Conservation (phyloP, 1,140 invertebrate genomes). For the Spodoptera litura region DNA sequence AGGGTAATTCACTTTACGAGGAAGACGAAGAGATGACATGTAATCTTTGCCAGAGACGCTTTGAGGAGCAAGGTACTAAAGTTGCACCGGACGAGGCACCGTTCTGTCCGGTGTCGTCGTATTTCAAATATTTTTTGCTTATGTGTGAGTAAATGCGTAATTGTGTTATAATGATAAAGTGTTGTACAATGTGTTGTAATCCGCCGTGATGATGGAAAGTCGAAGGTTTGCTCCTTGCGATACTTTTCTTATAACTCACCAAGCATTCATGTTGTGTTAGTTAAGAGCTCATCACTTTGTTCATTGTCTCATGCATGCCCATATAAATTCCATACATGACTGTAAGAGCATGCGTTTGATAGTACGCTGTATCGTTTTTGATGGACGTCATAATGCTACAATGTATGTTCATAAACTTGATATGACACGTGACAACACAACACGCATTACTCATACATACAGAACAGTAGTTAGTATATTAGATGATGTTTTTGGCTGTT, state of each 20-base stretch:
- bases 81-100: slow-evolving; percentile 72
- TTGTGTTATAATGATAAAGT: slow-evolving; percentile 70
- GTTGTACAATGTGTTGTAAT: slow-evolving; percentile 52
- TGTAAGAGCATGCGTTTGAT: slow-evolving; percentile 72
- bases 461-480: slow-evolving; percentile 71
- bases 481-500: slow-evolving; percentile 63
- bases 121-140: slow-evolving; percentile 79
- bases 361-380: slow-evolving; percentile 60
- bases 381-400: slow-evolving; percentile 47
- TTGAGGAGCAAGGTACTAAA: slow-evolving; percentile 90
- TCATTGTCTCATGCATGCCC: slow-evolving; percentile 71
- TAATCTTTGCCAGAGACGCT: slow-evolving; percentile 91
- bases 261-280: slow-evolving; percentile 45
- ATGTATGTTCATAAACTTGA: slow-evolving; percentile 52
- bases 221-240: slow-evolving; percentile 46
- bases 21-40: slow-evolving; percentile 89
- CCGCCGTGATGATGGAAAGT: slow-evolving; percentile 50
- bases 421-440: slow-evolving; percentile 64
- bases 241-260: slow-evolving; percentile 41
- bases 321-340: slow-evolving; percentile 53
- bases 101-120: slow-evolving; percentile 75
- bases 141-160: slow-evolving; percentile 85
- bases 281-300: slow-evolving; percentile 54
- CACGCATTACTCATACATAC: slow-evolving; percentile 84
- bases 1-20: slow-evolving; percentile 88